A percentile compares a stretch with the other conserved stretches of the same genome.
Conservation (phyloP, 2,113 vertebrate species). For the Anolis carolinensis region DNA sequence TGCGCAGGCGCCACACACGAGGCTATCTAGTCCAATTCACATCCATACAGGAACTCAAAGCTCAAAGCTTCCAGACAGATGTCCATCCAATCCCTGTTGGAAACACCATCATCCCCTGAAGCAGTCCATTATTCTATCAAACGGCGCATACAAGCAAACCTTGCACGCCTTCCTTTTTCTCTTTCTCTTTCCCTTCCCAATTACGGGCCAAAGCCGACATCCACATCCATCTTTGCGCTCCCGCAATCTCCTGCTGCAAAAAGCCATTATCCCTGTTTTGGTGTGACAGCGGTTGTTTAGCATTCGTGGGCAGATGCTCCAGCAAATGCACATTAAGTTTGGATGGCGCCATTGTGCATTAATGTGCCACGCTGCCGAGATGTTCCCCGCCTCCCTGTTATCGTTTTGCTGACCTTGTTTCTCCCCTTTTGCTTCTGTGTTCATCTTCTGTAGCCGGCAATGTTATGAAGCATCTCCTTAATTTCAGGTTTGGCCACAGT, state of each 20-base stretch:
- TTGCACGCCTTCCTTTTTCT: neutral
- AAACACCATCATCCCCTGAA: too few relatives aligned
- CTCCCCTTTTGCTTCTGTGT: neutral
- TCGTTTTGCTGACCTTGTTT: neutral
- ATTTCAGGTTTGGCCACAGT: neutral
- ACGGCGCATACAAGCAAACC: too few relatives aligned
- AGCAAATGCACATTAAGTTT: neutral
- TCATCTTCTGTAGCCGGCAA: neutral
- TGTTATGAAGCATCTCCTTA: neutral
- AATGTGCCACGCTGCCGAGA: neutral
- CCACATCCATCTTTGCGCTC: neutral
- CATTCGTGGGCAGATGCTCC: neutral
- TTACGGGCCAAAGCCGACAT: neutral
- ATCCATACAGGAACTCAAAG: too few relatives aligned
- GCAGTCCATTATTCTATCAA: too few relatives aligned
- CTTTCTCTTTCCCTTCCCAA: neutral
- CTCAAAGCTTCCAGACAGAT: too few relatives aligned
- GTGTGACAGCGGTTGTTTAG: neutral
- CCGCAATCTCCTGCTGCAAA: neutral
- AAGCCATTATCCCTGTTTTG: neutral
- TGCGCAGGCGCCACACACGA: too few relatives aligned
- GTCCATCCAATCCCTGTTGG: too few relatives aligned
- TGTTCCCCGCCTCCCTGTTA: neutral
- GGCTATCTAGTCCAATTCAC: too few relatives aligned
- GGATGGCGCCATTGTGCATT: neutral